Evolutionary conservation across 2,797 vertebrate genomes (phyloP).

Genomic region (Jordanella pulchra): DNA sequence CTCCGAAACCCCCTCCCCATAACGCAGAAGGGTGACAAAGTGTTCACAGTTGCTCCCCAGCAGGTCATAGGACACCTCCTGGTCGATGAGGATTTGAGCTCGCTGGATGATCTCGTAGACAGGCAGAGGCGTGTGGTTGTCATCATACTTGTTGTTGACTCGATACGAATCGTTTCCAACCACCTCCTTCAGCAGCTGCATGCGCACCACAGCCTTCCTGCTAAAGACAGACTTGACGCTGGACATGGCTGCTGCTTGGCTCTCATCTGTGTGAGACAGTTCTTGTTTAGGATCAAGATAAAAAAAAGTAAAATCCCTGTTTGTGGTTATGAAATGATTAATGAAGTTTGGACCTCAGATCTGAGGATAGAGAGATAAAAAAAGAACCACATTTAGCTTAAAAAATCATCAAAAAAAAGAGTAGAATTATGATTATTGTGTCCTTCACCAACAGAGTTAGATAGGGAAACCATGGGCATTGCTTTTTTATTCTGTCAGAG

Average conservation of each 20-base stretch:
- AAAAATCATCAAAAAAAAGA: background rate
- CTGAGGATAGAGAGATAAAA: background rate
- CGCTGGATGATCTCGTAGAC: constrained; percentile 84
- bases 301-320: background rate
- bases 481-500: background rate
- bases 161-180: constrained; percentile 84
- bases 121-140: constrained; percentile 81
- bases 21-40: constrained; percentile 92
- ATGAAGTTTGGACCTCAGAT: background rate
- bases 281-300: background rate
- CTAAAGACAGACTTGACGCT: constrained; percentile 90
- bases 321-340: background rate
- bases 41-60: constrained; percentile 93
- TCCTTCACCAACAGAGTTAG: background rate
- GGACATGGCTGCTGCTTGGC: constrained; percentile 76
- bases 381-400: background rate
- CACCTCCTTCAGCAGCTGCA: constrained; percentile 92
- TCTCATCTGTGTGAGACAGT: constrained; percentile 76
- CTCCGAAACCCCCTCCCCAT: constrained; percentile 87
- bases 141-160: constrained; percentile 94
- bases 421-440: background rate
- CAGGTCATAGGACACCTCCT: constrained; percentile 89
- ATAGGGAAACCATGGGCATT: background rate
- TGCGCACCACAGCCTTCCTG: constrained; percentile 88
- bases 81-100: constrained; percentile 83